Percentiles rank a stretch among this genome's conserved stretches.
phyloP scores from a whole-genome alignment of 2,797 vertebrate genomes.

The Leptodactylus fallax region DNA sequence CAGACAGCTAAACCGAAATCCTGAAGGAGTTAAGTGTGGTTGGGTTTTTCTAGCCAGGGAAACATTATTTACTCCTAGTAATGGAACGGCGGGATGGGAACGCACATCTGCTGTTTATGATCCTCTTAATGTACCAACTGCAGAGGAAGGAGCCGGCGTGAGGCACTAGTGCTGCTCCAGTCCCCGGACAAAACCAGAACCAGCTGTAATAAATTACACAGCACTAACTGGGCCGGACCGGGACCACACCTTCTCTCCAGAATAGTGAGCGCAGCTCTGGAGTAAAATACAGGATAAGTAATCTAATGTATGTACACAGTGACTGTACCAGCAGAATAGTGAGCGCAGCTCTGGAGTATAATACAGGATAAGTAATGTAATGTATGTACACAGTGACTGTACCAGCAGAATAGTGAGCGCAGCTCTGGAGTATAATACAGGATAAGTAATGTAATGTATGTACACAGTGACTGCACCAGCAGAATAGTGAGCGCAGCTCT shows the following conservation, averaged over 20 bases:
- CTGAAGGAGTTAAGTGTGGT: constrained; percentile 25
- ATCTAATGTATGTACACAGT: too few species aligned
- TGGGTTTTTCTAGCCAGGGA: background rate
- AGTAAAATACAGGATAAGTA: too few species aligned
- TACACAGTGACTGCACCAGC: too few species aligned
- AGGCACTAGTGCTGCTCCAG: background rate
- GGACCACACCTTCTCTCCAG: background rate
- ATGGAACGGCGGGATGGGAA: background rate
- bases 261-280: too few species aligned
- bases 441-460: too few species aligned
- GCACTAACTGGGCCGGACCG: background rate
- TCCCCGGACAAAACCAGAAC: background rate
- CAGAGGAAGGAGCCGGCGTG: background rate
- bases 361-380: too few species aligned
- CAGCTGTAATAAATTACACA: background rate
- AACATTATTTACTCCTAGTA: constrained; percentile 28
- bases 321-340: too few species aligned
- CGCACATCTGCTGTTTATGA: constrained; percentile 32
- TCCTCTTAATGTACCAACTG: constrained; percentile 29
- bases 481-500: too few species aligned
- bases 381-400: too few species aligned
- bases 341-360: too few species aligned
- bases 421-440: too few species aligned
- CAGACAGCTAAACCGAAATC: background rate
- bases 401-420: too few species aligned